Evolutionary conservation across 2,888 invertebrate species (phyloP), one percentile per base, ranked within the genome.

Genomic region (Spisula solida): DNA sequence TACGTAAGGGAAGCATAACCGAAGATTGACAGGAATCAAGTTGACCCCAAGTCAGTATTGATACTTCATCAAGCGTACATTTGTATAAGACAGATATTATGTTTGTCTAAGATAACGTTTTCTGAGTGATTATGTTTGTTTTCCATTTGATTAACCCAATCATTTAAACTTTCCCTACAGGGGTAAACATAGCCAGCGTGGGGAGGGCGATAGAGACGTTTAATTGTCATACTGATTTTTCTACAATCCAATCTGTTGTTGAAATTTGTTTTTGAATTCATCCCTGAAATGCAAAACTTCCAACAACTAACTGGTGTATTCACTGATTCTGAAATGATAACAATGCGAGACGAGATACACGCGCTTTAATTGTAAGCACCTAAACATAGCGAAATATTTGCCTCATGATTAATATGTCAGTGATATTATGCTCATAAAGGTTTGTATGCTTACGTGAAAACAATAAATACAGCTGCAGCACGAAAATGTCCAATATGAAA

Each of bases 91-190:
- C 34, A 75, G 75, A 25, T 29, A 31, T 75, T 29, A 16, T 75
- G 31, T 75, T 75, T 75, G 75, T 75, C 34, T 75, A 31, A 75
- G 75, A 75, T 75, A 75, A 75, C 31, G 5, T 34, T 34, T 5
- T 34, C 16, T 34, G 75, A 34, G 31, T 75, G 31, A 75, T 75
- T 34, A 14, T 34, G 31, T 75, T 75, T 34, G 31, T 75, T 75
- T 75, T 75, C 34, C 31, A 6, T 75, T 75, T 75, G 14, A 75
- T 75, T 29, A 34, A 31, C 34, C 31, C 25, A 34, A 75, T 75
- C 75, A 75, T 31, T 75, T 34, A 18, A 75, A 34, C 14, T 18
- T 75, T 31, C 6, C 31, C 75, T 75, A 34, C 6, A 31, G 18
- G 34, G 31, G 34, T 34, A 75, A 75, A 75, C 75, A 20, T 31